These are phyloP conservation scores for Cotesia congregata DNA, from an alignment of 2,888 invertebrate species.

Conservation along the genomic window DNA sequence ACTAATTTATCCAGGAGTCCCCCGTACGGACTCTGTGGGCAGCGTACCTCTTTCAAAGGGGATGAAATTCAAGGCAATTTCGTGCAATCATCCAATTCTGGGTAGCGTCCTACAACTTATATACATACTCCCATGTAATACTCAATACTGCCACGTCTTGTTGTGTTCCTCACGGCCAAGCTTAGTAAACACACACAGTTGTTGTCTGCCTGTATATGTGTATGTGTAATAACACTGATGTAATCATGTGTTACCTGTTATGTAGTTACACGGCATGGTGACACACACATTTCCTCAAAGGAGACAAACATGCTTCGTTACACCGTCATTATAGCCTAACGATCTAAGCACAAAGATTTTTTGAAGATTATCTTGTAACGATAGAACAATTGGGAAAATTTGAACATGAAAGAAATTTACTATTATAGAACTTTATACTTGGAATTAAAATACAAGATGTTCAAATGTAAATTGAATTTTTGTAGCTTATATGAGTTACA, in stretches of 20 bases:
- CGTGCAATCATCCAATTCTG: slow-evolving; percentile 61
- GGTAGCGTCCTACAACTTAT: slow-evolving; percentile 5
- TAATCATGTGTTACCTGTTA: neutral
- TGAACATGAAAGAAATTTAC: too few relatives aligned
- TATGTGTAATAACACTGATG: neutral
- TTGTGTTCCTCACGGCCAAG: slow-evolving; percentile 10
- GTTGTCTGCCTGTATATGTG: neutral
- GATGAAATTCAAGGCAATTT: slow-evolving; percentile 58
- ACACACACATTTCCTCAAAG: slow-evolving; percentile 26
- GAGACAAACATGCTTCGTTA: slow-evolving; percentile 31
- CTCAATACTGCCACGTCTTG: slow-evolving; percentile 10
- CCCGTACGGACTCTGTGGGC: slow-evolving; percentile 12
- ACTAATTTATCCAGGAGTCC: slow-evolving; percentile 15
- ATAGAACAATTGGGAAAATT: too few relatives aligned
- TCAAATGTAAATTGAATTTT: too few relatives aligned
- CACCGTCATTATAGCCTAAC: slow-evolving; percentile 19
- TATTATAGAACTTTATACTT: too few relatives aligned
- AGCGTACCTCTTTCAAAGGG: slow-evolving; percentile 34
- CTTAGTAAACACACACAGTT: neutral
- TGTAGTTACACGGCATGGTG: neutral
- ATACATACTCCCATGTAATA: neutral
- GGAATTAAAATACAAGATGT: too few relatives aligned
- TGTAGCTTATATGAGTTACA: too few relatives aligned
- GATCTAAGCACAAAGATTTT: slow-evolving; percentile 4
- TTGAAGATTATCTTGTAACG: too few relatives aligned